Evolutionary conservation across 2,888 invertebrate genomes (phyloP).

Genomic region (Micoletzkya japonica): DNA sequence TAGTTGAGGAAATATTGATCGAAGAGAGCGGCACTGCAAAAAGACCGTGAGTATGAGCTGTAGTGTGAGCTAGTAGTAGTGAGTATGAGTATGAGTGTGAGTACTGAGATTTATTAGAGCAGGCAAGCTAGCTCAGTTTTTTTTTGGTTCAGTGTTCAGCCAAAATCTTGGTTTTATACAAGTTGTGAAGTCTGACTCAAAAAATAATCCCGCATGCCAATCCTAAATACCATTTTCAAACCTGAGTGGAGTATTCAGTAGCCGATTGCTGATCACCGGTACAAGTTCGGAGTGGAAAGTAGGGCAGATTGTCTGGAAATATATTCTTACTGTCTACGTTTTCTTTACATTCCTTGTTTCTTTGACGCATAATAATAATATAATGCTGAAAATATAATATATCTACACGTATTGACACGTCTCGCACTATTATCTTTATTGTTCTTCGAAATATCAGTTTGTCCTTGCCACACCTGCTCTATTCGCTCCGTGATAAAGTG

Average conservation of each 20-base stretch:
- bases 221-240: not conserved
- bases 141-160: too few relatives aligned
- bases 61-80: too few relatives aligned
- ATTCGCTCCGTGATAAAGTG: slow-evolving; percentile 54
- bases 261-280: slow-evolving; percentile 60
- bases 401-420: too few relatives aligned
- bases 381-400: too few relatives aligned
- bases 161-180: too few relatives aligned
- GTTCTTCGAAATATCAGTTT: too few relatives aligned
- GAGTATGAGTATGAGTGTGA: too few relatives aligned
- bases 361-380: too few relatives aligned
- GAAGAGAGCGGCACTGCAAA: slow-evolving; percentile 55
- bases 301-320: slow-evolving; percentile 56
- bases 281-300: slow-evolving; percentile 62
- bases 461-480: slow-evolving; percentile 46
- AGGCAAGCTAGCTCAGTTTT: too few relatives aligned
- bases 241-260: slow-evolving; percentile 60
- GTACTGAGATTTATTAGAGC: too few relatives aligned
- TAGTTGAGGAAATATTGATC: slow-evolving; percentile 63
- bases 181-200: not conserved
- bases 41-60: not conserved
- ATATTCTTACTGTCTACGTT: not conserved
- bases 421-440: too few relatives aligned
- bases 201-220: too few relatives aligned
- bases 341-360: not conserved